Evolutionary conservation across 2,113 vertebrate species (phyloP), one percentile per base, ranked within the genome.

Genomic region (Lathamus discolor): DNA sequence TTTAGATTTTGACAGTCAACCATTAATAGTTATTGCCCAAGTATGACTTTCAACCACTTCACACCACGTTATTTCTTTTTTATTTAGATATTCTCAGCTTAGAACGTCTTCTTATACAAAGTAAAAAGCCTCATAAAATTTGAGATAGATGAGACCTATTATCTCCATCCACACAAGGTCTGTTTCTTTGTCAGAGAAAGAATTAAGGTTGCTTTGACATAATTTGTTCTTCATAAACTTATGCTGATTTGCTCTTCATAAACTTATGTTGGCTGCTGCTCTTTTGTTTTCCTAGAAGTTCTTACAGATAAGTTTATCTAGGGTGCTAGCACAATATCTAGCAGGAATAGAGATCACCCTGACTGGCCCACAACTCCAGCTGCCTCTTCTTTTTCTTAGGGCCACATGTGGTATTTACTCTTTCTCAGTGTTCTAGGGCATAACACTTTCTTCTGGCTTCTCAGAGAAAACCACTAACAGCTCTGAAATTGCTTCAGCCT

Each of bases 401-500:
- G 15, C 66, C 83, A 46, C 72, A 46, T 86, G 62, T 74, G 81
- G 44, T 74, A 66, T 83, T 86, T 70, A 33, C 17, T 86, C 76
- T 75, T 86, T 70, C 35, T n/a, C 15, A 41, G 49, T 70, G 89
- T 91, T 85, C 72, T 83, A 83, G 76, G 81, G 74, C 81, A 83
- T 66, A 95, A 61, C 15, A 28, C 85, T 91, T 93, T 75, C 39
- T 92, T 78, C 72, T 79, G 35, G n/a, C 16, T 83, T 86, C 76
- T 83, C 76, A 74, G 66, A 85, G 48, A 82, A 93, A 95, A 88
- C 70, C 48, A 73, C 63, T 93, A 93, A 93, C 61, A 92, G 27
- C 72, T 86, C 72, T 79, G 27, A 95, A 93, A 93, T 93, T 89
- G 55, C 55, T 92, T 93, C 72, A 86, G 39, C 25, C 77, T 89